Evolutionary conservation across 1,140 invertebrate species (phyloP), one percentile per base, ranked within the genome.

Genomic region (Batillaria attramentaria): DNA sequence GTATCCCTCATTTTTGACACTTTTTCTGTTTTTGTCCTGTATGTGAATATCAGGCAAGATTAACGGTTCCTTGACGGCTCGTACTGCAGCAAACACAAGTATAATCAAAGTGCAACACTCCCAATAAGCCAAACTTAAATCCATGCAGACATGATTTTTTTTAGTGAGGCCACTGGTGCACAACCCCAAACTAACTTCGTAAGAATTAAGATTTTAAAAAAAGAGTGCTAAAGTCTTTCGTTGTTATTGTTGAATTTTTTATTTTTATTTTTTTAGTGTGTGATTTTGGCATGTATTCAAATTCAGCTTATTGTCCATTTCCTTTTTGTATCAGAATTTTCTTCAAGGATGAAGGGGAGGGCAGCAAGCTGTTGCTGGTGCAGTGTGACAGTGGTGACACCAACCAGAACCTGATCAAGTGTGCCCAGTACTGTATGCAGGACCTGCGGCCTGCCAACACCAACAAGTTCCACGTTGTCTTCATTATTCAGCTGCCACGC

Each of bases 361-460:
- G 77, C 13, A 78, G 81, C 31, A 83, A 76, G 31, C 43, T 90
- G 31, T 65, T 90, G 66, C 69, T 90, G 35, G 73, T 90, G 33
- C 89, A 89, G 66, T 87, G 87, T 84, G 88, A 89, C 57, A 85
- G 85, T 78, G 87, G 86, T 28, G 83, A 86, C 41, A 46, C 79
- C 20, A 85, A 89, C 77, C 75, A 80, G 16, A 85, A 85, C 43
- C 79, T 89, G 39, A 82, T 90, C 20, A 87, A 87, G n/a, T 86
- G 87, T 83, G 87, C 88, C n/a, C 80, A 87, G 46, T 87, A 87
- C 78, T 84, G 80, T 77, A 78, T 88, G 39, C 69, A 81, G 72
- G 85, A 87, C 80, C 82, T 87, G 39, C 69, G 83, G 28, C 72
- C 80, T 5, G 79, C 86, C 60, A 31, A 78, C 46, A 50, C n/a